Base-by-base conservation (phyloP, 2,888 invertebrate species). In the Mythimna vitellina region DNA sequence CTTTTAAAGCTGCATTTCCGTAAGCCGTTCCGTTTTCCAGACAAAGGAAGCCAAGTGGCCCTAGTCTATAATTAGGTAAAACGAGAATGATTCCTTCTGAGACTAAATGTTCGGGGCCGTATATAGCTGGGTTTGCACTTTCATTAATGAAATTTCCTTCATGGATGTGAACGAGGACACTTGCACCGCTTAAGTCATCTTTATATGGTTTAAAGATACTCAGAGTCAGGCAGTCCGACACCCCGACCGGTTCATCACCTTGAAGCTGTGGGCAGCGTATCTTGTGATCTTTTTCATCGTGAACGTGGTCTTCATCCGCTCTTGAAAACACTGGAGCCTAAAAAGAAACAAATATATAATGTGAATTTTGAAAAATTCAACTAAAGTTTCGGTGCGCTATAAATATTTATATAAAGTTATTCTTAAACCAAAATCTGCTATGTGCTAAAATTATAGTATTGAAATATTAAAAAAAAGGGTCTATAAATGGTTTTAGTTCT, bases 1-100 rank as follows among this genome's bases (percentile, higher is more conserved):
- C 95, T 86, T 94, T 95, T 54, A 95, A 83, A 3, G 90, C 96
- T 5, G 94, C 94, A 69, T 96, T 96, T 14, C 95, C 95, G n/a
- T 92, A 93, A 14, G 91, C 93, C 0, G 89, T 89, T 51, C 87
- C 88, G 58, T 93, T 93, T 71, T 87, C 88, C 62, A 92, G 75
- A 78, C 94, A 94, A 60, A 96, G 76, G 80, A 96, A 96, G 58
- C 96, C 96, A 25, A 95, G 87, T 17, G 93, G 87, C 14, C 96
- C 94, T 7, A 94, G 83, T 86, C 95, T 91, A 81, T 94, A 95
- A 85, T 95, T 95, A 9, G 95, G 94, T 72, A 95, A 76, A 54
- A 95, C 92, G 25, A 95, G 74, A 64, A 94, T 92, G 9, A 94
- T 76, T 38, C 88, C 91, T 73, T 91, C 85, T 3, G 89, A 65